Percentiles rank a stretch among this genome's conserved stretches.
Evolutionary conservation across 2,888 invertebrate genomes (phyloP).

Genomic region (Thyatira batis): DNA sequence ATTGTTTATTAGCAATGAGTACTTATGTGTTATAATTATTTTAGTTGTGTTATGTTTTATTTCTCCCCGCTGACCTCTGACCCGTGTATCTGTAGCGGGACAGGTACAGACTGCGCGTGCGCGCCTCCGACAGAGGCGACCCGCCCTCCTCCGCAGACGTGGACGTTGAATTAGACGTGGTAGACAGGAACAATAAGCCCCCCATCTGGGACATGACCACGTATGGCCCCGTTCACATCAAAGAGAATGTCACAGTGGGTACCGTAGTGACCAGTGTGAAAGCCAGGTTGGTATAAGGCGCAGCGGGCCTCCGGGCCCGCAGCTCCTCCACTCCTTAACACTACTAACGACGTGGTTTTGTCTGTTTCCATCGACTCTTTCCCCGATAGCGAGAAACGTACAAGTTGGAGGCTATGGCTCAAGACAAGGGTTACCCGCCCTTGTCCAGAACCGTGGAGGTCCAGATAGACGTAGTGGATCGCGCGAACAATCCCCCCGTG

Average conservation of each 20-base stretch:
- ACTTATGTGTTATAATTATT: slow-evolving; percentile 76
- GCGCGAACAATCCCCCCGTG: slow-evolving; percentile 98
- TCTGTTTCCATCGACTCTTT: slow-evolving; percentile 85
- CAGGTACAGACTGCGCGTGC: slow-evolving; percentile 97
- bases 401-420: slow-evolving; percentile 98
- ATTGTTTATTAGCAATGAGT: slow-evolving; percentile 78
- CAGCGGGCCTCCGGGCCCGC: slow-evolving; percentile 78
- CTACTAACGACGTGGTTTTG: slow-evolving; percentile 86
- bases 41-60: slow-evolving; percentile 83
- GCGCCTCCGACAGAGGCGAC: slow-evolving; percentile 97
- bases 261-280: slow-evolving; percentile 98
- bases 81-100: slow-evolving; percentile 94
- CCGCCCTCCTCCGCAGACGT: slow-evolving; percentile 97
- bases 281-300: slow-evolving; percentile 95
- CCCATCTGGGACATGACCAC: slow-evolving; percentile 97
- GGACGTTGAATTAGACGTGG: slow-evolving; percentile 98
- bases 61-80: slow-evolving; percentile 87
- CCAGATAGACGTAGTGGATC: slow-evolving; percentile 99
- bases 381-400: slow-evolving; percentile 96
- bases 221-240: slow-evolving; percentile 98
- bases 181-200: slow-evolving; percentile 99
- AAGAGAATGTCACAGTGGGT: slow-evolving; percentile 99
- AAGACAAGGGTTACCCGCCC: slow-evolving; percentile 98
- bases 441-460: slow-evolving; percentile 98
- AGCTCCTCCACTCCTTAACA: slow-evolving; percentile 80